Evolutionary conservation across 53 echinoderm and acorn worm species (phyloP), one percentile per base, ranked within the genome.

Genomic region (Temnopleurus reevesii): DNA sequence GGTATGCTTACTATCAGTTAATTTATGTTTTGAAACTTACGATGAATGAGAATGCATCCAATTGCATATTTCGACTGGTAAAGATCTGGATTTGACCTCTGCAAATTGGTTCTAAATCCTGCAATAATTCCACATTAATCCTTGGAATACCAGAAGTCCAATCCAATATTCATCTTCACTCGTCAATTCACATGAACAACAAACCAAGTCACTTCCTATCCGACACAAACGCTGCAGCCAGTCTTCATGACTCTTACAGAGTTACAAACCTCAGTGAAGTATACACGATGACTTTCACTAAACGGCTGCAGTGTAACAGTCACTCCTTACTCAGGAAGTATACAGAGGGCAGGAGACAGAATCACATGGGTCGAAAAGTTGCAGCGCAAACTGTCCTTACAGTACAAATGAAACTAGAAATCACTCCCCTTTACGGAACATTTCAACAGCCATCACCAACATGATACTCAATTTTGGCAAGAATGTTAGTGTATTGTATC

Each of bases 261-360:
- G 34, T 36, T 71, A 41, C 65, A 15, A 17, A 13, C 12, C 0
- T 13, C 17, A 49, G 4, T 1, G n/a, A 12, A 49, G 12, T 49
- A 17, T 19, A 71, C 23, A 71, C 10, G 0, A 36, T n/a, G n/a
- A 63, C 33, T 63, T 31, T 33, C 0, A 21, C 8, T 19, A n/a
- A 38, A 17, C 41, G 19, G 36, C 71, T 41, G 43, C 71, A 38
- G 71, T 71, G 41, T 38, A 71, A 71, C n/a, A 71, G 41, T 71
- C 71, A 21, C 71, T 66, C 38, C 66, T 38, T 18, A 38, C 66
- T 38, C 71, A 71, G 71, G 71, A 71, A 71, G 71, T 71, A 65
- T 12, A 29, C 59, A 23, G 13, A 56, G 35, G 18, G 34, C 5
- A 1, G 29, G 59, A 59, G 59, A 59, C 27, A 59, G 33, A 12